Base-by-base conservation (phyloP, 1,140 invertebrate species). In the Scaptomyza pallida region DNA sequence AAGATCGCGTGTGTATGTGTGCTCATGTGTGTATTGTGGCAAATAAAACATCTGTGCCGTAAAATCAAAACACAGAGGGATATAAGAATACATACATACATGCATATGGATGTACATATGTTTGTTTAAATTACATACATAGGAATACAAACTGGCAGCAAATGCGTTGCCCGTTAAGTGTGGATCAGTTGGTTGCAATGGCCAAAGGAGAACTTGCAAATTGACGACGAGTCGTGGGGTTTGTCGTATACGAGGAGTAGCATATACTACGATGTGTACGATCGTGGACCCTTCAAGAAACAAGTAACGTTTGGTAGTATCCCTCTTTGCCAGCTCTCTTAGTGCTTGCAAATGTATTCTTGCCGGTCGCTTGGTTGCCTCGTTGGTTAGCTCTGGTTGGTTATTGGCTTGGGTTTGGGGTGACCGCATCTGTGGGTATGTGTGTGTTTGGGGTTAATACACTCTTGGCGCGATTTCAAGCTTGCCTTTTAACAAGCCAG, bases 41-140 rank as follows among this genome's bases (percentile, higher is more conserved):
- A 85, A 85, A 77, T 85, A 79, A 85, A 85, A 85, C 81, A 85
- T 85, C 81, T 85, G 81, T 85, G 81, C 80, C 61, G 69, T 80
- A 80, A 85, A 85, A 85, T 85, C 81, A 85, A 85, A 85, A 85
- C 72, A 85, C 64, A 61, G 69, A 70, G 68, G 68, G 70, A 69
- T 62, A 76, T 61, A 60, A 17, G 55, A 57, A 63, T 12, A 33
- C 12, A 35, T 35, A 12, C 3, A 12, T 12, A 35, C 9, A 12
- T n/a, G 33, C 33, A 35, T 35, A n/a, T n/a, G 10, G n/a, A n/a
- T 35, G 33, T 35, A 12, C 12, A 3, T 35, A 12, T 1, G 1
- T 37, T 12, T 12, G 33, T 35, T 3, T 35, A 12, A 10, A 26
- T 26, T 26, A 26, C 23, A 26, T 6, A 26, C 23, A 26, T 26